Conservation (phyloP, 2,888 invertebrate species). For the Eugnorisma glareosa region DNA sequence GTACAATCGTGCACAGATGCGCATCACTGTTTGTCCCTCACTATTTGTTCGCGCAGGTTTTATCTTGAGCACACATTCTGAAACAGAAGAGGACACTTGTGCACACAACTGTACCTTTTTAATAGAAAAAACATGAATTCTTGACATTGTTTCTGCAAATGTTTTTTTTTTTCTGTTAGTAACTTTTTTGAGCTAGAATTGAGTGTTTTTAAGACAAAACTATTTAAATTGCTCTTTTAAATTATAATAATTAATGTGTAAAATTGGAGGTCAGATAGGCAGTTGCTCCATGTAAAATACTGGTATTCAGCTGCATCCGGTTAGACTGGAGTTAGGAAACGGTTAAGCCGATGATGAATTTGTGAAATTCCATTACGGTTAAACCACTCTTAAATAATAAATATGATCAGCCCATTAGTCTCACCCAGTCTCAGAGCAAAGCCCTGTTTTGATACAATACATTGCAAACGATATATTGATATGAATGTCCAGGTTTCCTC, state of each 20-base stretch:
- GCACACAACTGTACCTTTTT: slow-evolving; percentile 55
- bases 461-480: no score
- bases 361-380: not conserved
- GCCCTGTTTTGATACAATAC: not conserved
- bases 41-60: slow-evolving; percentile 54
- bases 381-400: no score
- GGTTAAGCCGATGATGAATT: no score
- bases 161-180: not conserved
- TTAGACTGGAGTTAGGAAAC: no score
- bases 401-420: no score
- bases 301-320: no score
- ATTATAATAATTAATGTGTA: no score
- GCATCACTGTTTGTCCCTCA: slow-evolving; percentile 45
- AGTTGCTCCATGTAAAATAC: no score
- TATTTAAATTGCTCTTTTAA: not conserved
- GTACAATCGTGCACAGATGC: slow-evolving; percentile 60
- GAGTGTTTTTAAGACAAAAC: not conserved
- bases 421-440: not conserved
- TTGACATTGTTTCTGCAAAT: slow-evolving; percentile 5
- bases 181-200: not conserved
- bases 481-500: no score
- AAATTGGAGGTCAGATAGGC: no score
- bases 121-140: slow-evolving; percentile 5
- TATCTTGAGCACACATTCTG: slow-evolving; percentile 56
- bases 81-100: slow-evolving; percentile 52